Evolutionary conservation across 2,113 vertebrate genomes (phyloP).

Genomic region (Polypterus senegalus): DNA sequence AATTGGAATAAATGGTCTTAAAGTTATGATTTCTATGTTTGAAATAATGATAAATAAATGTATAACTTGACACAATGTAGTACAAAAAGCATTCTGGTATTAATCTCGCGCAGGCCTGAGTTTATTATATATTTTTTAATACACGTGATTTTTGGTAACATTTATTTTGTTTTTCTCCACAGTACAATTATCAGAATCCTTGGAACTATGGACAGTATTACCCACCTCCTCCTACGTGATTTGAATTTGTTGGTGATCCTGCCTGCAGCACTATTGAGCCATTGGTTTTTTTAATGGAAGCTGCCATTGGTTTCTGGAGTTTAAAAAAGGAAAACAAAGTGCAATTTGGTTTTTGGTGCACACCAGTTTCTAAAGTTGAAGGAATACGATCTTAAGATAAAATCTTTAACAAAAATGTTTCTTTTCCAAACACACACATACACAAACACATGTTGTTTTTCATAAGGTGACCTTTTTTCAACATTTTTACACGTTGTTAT

Average conservation of each 20-base stretch:
- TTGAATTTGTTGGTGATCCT: conserved; percentile 9
- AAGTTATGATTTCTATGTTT: too few species aligned
- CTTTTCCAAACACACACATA: background rate
- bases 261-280: background rate
- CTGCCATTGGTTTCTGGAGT: too few species aligned
- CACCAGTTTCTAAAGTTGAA: background rate
- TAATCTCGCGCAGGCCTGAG: too few species aligned
- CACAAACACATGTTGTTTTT: background rate
- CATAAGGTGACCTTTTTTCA: background rate
- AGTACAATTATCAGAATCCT: conserved; percentile 83
- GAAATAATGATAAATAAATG: too few species aligned
- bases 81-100: too few species aligned
- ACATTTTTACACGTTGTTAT: background rate
- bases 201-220: conserved; percentile 98
- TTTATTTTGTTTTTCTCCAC: conserved; percentile 18
- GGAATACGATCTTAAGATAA: background rate
- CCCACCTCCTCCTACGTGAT: conserved; percentile 83
- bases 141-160: too few species aligned
- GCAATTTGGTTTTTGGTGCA: background rate
- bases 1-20: too few species aligned
- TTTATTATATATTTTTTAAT: too few species aligned
- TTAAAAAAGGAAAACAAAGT: too few species aligned
- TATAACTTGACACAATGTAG: too few species aligned
- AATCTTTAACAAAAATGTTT: background rate
- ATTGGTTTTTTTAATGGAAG: too few species aligned